A percentile compares a stretch with the other conserved stretches of the same genome.
phyloP scores from a whole-genome alignment of 2,797 vertebrate species.

The Melanitta fusca region DNA sequence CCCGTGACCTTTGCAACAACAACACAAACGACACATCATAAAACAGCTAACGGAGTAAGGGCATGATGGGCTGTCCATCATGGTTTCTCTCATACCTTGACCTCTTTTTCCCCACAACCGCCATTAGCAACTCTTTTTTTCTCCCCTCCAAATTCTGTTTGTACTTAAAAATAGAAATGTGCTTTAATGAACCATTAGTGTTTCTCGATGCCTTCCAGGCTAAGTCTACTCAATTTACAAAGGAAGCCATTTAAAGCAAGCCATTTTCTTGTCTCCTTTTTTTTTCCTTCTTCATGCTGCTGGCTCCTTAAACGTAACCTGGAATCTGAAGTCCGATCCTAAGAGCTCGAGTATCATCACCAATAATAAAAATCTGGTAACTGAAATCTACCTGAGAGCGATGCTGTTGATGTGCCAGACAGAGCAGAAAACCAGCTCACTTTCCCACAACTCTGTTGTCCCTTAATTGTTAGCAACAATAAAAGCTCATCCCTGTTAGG shows the following conservation, averaged over 20 bases:
- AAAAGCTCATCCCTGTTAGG: background rate
- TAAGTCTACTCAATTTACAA: background rate
- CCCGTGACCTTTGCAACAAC: background rate
- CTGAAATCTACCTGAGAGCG: background rate
- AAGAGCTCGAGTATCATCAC: background rate
- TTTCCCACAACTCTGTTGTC: background rate
- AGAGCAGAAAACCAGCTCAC: background rate
- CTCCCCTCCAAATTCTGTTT: background rate
- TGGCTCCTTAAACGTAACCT: background rate
- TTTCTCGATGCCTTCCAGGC: background rate
- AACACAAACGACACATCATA: background rate
- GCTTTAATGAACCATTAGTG: background rate
- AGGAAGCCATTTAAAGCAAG: background rate
- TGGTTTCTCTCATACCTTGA: background rate
- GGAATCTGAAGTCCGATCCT: background rate
- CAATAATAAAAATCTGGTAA: conserved; percentile 1
- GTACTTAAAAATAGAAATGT: background rate
- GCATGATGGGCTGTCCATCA: background rate
- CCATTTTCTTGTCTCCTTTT: background rate
- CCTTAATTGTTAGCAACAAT: background rate
- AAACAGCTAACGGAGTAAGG: background rate
- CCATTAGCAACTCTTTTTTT: background rate
- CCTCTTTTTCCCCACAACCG: background rate
- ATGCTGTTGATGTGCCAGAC: background rate
- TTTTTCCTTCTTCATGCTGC: background rate